These are phyloP conservation scores for Patella pellucida DNA, from an alignment of 2,888 invertebrate genomes.

Conservation along the genomic window DNA sequence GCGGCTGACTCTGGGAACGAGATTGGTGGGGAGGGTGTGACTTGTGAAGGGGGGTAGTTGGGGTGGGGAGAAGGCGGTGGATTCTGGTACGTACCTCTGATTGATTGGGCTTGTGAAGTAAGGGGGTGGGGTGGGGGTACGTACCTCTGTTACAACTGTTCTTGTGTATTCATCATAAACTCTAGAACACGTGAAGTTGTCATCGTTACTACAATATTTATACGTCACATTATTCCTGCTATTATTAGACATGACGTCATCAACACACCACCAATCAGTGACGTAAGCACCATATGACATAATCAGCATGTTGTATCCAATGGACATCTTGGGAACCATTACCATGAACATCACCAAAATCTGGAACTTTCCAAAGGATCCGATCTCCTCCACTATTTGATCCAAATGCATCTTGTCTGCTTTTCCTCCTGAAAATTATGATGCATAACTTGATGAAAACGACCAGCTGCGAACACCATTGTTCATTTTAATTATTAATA, in stretches of 20 bases:
- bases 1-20: too few relatives aligned
- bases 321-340: slow-evolving; percentile 14
- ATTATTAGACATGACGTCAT: neutral
- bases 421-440: too few relatives aligned
- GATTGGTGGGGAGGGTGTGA: too few relatives aligned
- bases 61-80: too few relatives aligned
- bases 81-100: slow-evolving; percentile 30
- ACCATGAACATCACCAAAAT: slow-evolving; percentile 23
- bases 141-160: slow-evolving; percentile 42
- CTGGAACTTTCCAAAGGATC: slow-evolving; percentile 40
- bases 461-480: too few relatives aligned
- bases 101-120: too few relatives aligned
- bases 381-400: slow-evolving; percentile 30
- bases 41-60: too few relatives aligned
- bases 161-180: slow-evolving; percentile 31
- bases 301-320: slow-evolving; percentile 40
- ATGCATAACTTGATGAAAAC: too few relatives aligned
- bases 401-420: slow-evolving; percentile 27
- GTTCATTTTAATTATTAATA: too few relatives aligned
- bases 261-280: slow-evolving; percentile 37
- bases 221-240: slow-evolving; percentile 8
- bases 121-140: neutral
- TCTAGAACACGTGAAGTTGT: slow-evolving; percentile 8
- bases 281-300: slow-evolving; percentile 37
- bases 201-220: slow-evolving; percentile 16